Evolutionary conservation across 2,113 vertebrate species (phyloP), one percentile per base, ranked within the genome.

Genomic region (Acanthochromis polyacanthus): DNA sequence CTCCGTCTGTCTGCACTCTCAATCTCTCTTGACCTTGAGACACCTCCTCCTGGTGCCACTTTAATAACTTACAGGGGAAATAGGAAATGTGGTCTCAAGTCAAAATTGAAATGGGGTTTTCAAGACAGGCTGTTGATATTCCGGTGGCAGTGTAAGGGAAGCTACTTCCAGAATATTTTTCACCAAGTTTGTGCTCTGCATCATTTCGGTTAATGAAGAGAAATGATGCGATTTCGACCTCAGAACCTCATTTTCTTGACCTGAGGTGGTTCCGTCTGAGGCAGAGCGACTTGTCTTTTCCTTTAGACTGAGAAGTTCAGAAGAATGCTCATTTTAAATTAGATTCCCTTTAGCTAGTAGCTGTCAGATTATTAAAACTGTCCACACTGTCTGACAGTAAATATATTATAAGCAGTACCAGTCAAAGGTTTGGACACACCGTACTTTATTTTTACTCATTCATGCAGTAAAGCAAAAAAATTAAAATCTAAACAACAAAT

Each of bases 1-100:
- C 69, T 55, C 78, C 4, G 25, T 67, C 74, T 38, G 58, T 75
- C 63, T 30, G 45, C 22, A 36, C 68, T 15, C 67, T 81, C 79
- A 19, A 5, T 82, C 80, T 38, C 75, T 65, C 67, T 87, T 91
- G 92, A 93, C 92, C 92, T 92, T 92, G 90, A 91, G 63, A 91
- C 80, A 82, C 83, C 87, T 89, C 64, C 87, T 87, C 83, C 86
- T 78, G 78, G 78, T 88, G 81, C 86, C 76, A 78, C 91, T 89
- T 88, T 91, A 90, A 91, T 91, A 89, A 87, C 86, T 76, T 83
- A 73, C 66, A 30, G 84, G 63, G n/a, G 79, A 88, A 91, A 91
- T 77, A 79, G 89, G 77, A 91, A 92, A 89, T 88, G 88, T 82
- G 76, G 71, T 91, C 70, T 90, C 78, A 71, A 90, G 85, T 90